phyloP scores from a whole-genome alignment of 2,113 vertebrate species.

The Myiozetetes cayanensis region DNA sequence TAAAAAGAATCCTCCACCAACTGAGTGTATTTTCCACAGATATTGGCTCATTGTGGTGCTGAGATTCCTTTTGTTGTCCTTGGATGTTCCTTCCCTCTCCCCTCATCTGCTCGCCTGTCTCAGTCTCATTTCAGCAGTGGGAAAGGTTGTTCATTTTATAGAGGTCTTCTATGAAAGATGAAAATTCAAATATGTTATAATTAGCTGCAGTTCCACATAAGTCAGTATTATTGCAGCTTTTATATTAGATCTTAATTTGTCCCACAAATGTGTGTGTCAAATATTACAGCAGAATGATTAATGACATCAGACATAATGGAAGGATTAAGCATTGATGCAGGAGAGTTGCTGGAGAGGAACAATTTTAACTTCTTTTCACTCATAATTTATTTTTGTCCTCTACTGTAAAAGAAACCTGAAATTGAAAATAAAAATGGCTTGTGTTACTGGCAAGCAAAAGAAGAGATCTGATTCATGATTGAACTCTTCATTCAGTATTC shows the following conservation, averaged over 20 bases:
- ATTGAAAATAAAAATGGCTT: constrained; percentile 26
- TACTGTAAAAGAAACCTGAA: neutral
- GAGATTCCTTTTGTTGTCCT: neutral
- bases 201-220: constrained; percentile 12
- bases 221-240: constrained; percentile 17
- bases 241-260: neutral
- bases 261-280: neutral
- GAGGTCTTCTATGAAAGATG: neutral
- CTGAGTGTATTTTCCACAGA: neutral
- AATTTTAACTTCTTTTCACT: constrained; percentile 20
- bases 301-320: neutral
- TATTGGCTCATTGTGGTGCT: neutral
- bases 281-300: constrained; percentile 1
- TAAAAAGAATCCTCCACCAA: neutral
- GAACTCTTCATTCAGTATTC: constrained; percentile 19
- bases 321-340: constrained; percentile 10
- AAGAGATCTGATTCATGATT: neutral
- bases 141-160: neutral
- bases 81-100: neutral
- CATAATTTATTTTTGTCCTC: constrained; percentile 11
- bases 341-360: neutral
- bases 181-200: constrained; percentile 19
- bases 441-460: neutral
- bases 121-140: neutral
- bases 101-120: neutral